phyloP scores from a whole-genome alignment of 2,888 invertebrate species.

The Cloeon dipterum region DNA sequence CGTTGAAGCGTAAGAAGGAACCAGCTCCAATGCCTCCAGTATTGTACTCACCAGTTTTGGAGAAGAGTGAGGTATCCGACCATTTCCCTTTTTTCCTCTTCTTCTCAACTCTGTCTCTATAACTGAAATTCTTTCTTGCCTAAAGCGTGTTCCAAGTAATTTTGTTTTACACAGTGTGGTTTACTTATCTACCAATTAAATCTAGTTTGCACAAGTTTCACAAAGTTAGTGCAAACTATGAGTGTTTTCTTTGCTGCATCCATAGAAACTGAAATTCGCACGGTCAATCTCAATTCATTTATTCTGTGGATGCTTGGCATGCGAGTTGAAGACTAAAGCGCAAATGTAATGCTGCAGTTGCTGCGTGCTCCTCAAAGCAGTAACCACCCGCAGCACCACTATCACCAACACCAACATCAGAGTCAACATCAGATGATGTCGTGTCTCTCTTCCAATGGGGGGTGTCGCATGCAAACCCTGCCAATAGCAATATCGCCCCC shows the following conservation, averaged over 20 bases:
- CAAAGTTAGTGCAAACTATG: too few relatives aligned
- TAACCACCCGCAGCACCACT: background rate
- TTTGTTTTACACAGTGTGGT: background rate
- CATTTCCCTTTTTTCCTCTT: background rate
- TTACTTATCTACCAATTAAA: too few relatives aligned
- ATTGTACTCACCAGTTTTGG: constrained; percentile 21
- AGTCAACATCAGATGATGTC: too few relatives aligned
- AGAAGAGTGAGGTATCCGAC: constrained; percentile 21
- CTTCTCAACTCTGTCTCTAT: constrained; percentile 2
- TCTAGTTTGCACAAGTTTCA: too few relatives aligned
- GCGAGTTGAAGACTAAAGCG: too few relatives aligned
- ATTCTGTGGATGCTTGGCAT: too few relatives aligned
- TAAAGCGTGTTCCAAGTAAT: too few relatives aligned
- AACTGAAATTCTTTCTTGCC: background rate
- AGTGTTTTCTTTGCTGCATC: too few relatives aligned
- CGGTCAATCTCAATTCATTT: too few relatives aligned
- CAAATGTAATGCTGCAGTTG: too few relatives aligned
- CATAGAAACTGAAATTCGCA: too few relatives aligned
- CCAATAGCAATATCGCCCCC: background rate
- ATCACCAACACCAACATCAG: background rate
- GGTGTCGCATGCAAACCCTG: background rate
- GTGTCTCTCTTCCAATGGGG: background rate
- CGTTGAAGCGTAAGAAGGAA: constrained; percentile 21
- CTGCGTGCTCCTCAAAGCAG: background rate
- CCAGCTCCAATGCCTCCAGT: constrained; percentile 13